Percentiles rank a stretch among this genome's conserved stretches.
Conservation (phyloP, 1,140 invertebrate genomes). For the Ceratosolen solmsi region DNA sequence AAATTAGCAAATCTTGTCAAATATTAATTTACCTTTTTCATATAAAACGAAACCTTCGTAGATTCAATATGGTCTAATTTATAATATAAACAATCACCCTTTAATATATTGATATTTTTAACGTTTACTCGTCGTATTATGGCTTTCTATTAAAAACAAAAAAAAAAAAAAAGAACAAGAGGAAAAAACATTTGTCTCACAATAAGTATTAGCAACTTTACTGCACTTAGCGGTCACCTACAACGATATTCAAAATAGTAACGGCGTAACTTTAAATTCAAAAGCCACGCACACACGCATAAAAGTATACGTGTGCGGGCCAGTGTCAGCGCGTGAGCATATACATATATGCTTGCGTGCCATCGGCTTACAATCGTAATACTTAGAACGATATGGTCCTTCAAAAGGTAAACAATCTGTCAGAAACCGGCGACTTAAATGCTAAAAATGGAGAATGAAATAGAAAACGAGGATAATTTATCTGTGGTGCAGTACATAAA, state of each 20-base stretch:
- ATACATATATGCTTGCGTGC: not conserved
- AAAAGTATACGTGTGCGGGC: not conserved
- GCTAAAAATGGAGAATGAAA: slow-evolving; percentile 82
- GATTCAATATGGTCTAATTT: too few relatives aligned
- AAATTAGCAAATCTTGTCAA: too few relatives aligned
- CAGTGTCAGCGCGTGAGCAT: too few relatives aligned
- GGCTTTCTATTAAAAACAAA: too few relatives aligned
- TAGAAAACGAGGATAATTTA: slow-evolving; percentile 88
- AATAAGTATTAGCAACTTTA: not conserved
- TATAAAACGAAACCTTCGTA: too few relatives aligned
- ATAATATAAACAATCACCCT: too few relatives aligned
- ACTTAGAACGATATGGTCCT: not conserved
- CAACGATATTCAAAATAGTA: not conserved
- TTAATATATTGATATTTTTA: too few relatives aligned
- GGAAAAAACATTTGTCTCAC: not conserved
- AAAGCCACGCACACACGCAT: not conserved
- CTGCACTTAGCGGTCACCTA: not conserved
- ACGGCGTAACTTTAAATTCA: not conserved
- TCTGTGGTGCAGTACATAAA: slow-evolving; percentile 90
- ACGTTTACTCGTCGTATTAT: too few relatives aligned
- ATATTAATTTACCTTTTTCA: too few relatives aligned
- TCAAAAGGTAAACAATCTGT: slow-evolving; percentile 18
- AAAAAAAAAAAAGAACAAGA: too few relatives aligned
- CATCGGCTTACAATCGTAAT: not conserved
- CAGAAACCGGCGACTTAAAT: not conserved